phyloP scores from a whole-genome alignment of 2,113 vertebrate genomes.

The Nothoprocta pentlandii region DNA sequence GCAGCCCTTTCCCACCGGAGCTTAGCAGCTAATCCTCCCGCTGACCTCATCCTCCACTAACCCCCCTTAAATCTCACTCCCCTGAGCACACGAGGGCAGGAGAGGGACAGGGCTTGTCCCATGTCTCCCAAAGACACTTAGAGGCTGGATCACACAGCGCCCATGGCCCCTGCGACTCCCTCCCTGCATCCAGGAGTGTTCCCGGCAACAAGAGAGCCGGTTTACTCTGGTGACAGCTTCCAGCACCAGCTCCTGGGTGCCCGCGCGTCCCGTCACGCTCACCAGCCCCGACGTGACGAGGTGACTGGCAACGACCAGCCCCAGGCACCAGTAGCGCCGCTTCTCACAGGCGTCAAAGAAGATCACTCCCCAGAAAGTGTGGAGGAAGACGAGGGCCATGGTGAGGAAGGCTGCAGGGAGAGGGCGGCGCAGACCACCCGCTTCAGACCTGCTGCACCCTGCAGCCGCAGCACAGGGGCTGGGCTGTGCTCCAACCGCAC shows the following conservation, averaged over 20 bases:
- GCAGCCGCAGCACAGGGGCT: accelerated
- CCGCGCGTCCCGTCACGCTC: not conserved
- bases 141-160: accelerated
- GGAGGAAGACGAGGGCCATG: conserved; percentile 80
- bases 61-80: no score
- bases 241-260: accelerated
- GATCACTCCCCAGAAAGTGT: conserved; percentile 84
- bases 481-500: accelerated
- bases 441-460: not conserved
- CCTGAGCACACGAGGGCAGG: accelerated
- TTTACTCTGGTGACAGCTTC: not conserved
- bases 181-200: accelerated
- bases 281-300: conserved; percentile 81
- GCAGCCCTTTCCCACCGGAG: not conserved
- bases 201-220: accelerated
- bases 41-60: not conserved
- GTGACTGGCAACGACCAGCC: conserved; percentile 78
- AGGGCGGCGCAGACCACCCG: not conserved
- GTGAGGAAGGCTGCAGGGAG: conserved; percentile 79
- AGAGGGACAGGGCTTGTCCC: accelerated
- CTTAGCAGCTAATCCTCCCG: not conserved
- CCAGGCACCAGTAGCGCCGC: conserved; percentile 67
- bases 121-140: not conserved
- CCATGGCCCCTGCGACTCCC: accelerated
- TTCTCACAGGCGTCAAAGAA: conserved; percentile 83